Evolutionary conservation across 1,140 invertebrate genomes (phyloP).

Genomic region (Harpegnathos saltator): DNA sequence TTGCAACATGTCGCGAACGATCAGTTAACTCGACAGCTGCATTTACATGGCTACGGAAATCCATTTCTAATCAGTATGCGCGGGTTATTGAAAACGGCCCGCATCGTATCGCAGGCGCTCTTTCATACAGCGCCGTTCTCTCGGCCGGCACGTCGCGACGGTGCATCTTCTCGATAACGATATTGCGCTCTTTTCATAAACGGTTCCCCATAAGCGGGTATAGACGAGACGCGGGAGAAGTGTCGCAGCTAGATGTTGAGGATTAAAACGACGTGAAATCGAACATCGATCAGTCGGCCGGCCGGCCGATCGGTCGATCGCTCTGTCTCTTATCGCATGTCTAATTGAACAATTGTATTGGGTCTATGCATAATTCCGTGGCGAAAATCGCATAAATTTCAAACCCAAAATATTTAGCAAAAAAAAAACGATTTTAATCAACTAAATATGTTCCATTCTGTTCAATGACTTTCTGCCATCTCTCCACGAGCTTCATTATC

Average conservation of each 20-base stretch:
- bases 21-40: constrained; percentile 7
- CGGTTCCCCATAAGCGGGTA: background rate
- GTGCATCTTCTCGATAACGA: background rate
- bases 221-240: background rate
- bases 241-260: constrained; percentile 14
- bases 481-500: too few species aligned
- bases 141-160: background rate
- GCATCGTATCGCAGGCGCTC: background rate
- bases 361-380: too few species aligned
- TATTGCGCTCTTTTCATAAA: constrained; percentile 21
- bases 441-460: too few species aligned
- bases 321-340: constrained; percentile 24
- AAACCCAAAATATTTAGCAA: too few species aligned
- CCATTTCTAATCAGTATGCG: constrained; percentile 41
- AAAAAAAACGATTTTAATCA: too few species aligned
- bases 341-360: constrained; percentile 47
- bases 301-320: background rate
- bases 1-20: constrained; percentile 8
- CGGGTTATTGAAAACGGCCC: constrained; percentile 3
- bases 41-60: constrained; percentile 30
- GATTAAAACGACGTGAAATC: constrained; percentile 46
- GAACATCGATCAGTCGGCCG: background rate
- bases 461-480: too few species aligned
- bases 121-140: background rate
- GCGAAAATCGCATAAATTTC: too few species aligned